Evolutionary conservation across 2,797 vertebrate genomes (phyloP).

Genomic region (Poecilia wingei): DNA sequence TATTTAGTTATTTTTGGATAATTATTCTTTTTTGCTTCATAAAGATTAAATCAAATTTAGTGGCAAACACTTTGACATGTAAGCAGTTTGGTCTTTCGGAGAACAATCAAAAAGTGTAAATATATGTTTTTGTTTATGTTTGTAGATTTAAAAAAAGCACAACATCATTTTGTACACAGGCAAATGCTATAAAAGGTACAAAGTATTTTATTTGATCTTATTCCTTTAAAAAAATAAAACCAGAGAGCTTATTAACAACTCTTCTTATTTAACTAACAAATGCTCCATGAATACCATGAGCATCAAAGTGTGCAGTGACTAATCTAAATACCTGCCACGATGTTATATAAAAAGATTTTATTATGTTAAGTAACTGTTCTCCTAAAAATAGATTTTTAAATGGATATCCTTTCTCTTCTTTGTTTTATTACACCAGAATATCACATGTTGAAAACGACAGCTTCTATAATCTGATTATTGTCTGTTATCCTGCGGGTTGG

Average conservation of each 20-base stretch:
- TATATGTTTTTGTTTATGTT: too few relatives aligned
- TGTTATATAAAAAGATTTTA: slow-evolving; percentile 17
- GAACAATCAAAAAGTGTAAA: too few relatives aligned
- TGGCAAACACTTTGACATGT: neutral
- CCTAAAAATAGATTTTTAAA: neutral
- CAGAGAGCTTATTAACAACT: neutral
- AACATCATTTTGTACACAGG: neutral
- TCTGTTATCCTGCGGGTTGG: slow-evolving; percentile 46
- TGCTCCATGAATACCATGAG: neutral
- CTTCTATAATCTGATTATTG: slow-evolving; percentile 63
- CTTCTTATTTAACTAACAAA: neutral
- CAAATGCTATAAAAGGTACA: neutral
- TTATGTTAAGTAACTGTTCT: neutral
- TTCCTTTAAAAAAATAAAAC: neutral
- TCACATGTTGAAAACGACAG: slow-evolving; percentile 49
- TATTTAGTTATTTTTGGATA: neutral
- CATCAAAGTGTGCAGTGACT: neutral
- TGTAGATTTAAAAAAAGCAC: neutral
- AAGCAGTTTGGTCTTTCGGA: neutral
- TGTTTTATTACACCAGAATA: slow-evolving; percentile 18
- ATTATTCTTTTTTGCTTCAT: neutral
- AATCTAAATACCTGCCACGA: slow-evolving; percentile 2
- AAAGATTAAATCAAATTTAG: neutral
- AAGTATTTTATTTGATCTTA: neutral
- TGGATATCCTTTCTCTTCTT: slow-evolving; percentile 6